Base-by-base conservation (phyloP, 53 echinoderm and acorn worm genomes). In the Actinopyga echinites region DNA sequence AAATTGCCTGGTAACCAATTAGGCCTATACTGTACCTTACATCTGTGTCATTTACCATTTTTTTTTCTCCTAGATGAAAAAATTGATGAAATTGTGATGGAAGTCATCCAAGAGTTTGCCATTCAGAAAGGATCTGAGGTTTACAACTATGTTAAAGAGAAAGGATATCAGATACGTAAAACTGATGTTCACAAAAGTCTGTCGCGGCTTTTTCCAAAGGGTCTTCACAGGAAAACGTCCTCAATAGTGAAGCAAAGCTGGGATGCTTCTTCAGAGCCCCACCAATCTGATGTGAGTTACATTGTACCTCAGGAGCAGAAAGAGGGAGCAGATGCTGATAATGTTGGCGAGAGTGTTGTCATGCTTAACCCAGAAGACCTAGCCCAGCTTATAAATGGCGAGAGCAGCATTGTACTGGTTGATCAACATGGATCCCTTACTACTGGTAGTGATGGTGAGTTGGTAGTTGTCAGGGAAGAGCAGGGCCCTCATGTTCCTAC, bases 171-270 rank as follows among this genome's bases (percentile, higher is more conserved):
- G 77, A 77, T 77, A 30, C 77, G 77, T 1, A 77, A 77, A 21
- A 55, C 22, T 4, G 77, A 77, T 54, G 54, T 77, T 30, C 77
- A 54, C 56, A 77, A 77, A 32, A 77, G 77, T 30, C 56, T 77
- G 19, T 77, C 53, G 2, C 28, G 77, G 56, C 32, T 77, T 30
- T 54, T 53, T 21, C 77, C 77, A 17, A 77, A 77, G 34, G 77
- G 77, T 25, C 56, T 77, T 13, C 77, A 77, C 33, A 53, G 77
- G 13, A 32, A 54, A 0, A 33, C 10, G 3, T 54, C 56, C 25
- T 71, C 71, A 10, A 44, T 71, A 8, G 24, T 71, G 23, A 71
- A 71, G 42, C 40, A 71, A 44, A 71, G 42, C 22, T 71, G 71
- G 71, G 71, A 71, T 40, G 45, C 15, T 22, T 40, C 22, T 22